phyloP scores from a whole-genome alignment of 2,113 vertebrate genomes.

The Bufo gargarizans region DNA sequence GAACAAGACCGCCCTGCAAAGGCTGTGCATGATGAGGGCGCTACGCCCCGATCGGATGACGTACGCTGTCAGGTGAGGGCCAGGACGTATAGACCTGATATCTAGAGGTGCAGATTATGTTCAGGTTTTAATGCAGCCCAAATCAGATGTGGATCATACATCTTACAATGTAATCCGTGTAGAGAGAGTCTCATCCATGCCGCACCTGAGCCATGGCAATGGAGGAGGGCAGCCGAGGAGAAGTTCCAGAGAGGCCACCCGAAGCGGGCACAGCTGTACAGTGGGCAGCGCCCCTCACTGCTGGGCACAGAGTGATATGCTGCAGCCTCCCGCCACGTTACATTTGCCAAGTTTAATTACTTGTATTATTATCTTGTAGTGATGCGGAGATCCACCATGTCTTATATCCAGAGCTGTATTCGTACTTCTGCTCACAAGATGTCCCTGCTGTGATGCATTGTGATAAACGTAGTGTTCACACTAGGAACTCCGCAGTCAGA shows the following conservation, averaged over 20 bases:
- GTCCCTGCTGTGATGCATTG: not conserved
- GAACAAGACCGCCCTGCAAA: slow-evolving; percentile 86
- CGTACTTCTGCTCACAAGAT: not conserved
- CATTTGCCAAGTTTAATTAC: not conserved
- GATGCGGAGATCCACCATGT: not conserved
- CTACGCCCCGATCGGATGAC: slow-evolving; percentile 86
- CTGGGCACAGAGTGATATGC: not conserved
- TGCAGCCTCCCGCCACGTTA: not conserved
- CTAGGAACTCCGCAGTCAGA: not conserved
- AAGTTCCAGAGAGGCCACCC: slow-evolving; percentile 8
- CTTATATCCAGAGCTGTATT: not conserved
- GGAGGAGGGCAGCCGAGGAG: not conserved
- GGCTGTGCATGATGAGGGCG: slow-evolving; percentile 86
- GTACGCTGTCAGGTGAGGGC: slow-evolving; percentile 80
- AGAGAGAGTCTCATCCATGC: not conserved
- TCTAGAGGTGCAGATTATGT: too few relatives aligned
- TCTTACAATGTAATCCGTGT: not conserved
- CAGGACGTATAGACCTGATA: too few relatives aligned
- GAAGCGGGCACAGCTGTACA: not conserved
- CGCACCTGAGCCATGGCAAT: not conserved
- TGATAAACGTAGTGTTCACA: not conserved
- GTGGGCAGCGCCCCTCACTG: not conserved
- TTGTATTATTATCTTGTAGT: not conserved
- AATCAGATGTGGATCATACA: not conserved
- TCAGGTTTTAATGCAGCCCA: not conserved